Evolutionary conservation across 2,797 vertebrate genomes (phyloP), one percentile per base, ranked within the genome.

Genomic region (Atherinosoma microstoma): DNA sequence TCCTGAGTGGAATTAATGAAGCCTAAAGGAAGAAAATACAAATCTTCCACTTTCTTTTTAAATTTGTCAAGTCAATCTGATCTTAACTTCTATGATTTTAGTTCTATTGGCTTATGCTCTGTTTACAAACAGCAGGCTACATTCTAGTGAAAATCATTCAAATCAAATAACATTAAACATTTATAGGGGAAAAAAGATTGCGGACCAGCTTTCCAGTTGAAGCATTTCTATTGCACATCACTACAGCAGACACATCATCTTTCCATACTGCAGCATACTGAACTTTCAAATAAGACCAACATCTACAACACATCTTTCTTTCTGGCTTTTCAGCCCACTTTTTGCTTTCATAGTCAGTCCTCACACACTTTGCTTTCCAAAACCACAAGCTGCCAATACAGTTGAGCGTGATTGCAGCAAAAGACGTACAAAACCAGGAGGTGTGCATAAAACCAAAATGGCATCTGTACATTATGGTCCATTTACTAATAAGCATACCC

Each of bases 391-490:
- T 38, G 15, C 42, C n/a, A 2, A 56, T 58, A 61, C 11, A 51
- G 27, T 35, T 27, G 59, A 27, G 20, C 58, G 27, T 22, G 4
- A 60, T 29, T 45, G 61, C 4, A 78, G 34, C 59, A 77, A 54
- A 38, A 53, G 27, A 73, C 58, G 24, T 49, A 4, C 40, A 29
- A 75, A 62, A 49, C 34, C 24, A 12, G 15, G 56, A 42, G 0
- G 2, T 61, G 20, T 57, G 49, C 51, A 56, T 2, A 49, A 40
- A 62, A 63, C 65, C 1, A 71, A 54, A 61, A 4, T 4, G 35
- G 42, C 36, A 47, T 67, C 24, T 76, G 34, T 68, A 73, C 61
- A 76, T 79, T 47, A 69, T 91, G 92, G 93, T 93, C 91, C 87
- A 69, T 71, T 58, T 73, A 70, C 73, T 65, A 83, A 77, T 72